Base-by-base conservation (phyloP, 2,797 vertebrate genomes). In the Peromyscus aztecus region DNA sequence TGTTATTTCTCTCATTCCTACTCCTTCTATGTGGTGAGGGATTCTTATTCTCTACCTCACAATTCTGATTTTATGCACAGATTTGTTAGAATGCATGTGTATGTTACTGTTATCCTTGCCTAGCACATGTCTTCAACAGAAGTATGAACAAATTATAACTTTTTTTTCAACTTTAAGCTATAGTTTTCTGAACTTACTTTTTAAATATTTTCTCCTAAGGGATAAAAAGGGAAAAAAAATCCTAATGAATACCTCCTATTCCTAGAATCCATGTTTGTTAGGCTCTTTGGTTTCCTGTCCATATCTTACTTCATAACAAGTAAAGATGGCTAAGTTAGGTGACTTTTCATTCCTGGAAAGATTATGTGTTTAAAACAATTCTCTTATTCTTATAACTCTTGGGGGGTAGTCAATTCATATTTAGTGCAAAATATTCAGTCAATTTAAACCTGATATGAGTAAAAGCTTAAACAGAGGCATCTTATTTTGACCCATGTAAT, bases 391-490 rank as follows among this genome's bases (percentile, higher is more conserved):
- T 40, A n/a, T n/a, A 6, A 63, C 81, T 52, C 84, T 14, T 73
- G 7, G 81, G 19, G 12, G 4, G 6, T 61, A 49, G 7, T 27
- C 40, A 49, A 0, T 65, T 49, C 34, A 37, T 78, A 52, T 52
- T 90, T 78, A 52, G 21, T 90, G 17, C 31, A 77, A 78, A 77
- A 34, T 78, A 65, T 43, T 82, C 81, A 83, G 2, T 90, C 61
- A 87, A 24, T 81, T 76, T 90, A 92, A 87, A 87, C 78, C 17
- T 87, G 52, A n/a, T 37, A 76, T 31, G n/a, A 52, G 0, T 69
- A 10, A 96, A 84, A 80, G 23, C 80, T 89, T 89, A 90, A 91
- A 52, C 78, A 55, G 21, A 63, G 91, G 8, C 40, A 27, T 89
- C 16, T 90, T 87, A 73, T 90, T 95, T 92, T 94, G 21, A 84